Conservation (phyloP, 2,888 invertebrate genomes). For the Harpalus rufipes region DNA sequence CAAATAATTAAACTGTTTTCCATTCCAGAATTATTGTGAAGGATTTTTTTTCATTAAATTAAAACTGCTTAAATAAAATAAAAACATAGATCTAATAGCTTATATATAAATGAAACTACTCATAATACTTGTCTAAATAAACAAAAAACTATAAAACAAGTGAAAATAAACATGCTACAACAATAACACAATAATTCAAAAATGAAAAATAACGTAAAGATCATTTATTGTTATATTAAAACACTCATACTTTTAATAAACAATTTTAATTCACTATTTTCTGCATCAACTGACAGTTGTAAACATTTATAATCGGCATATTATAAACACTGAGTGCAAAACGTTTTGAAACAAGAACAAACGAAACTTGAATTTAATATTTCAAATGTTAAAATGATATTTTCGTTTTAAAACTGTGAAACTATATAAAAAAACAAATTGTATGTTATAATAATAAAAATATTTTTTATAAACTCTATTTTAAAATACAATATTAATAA, state of each 20-base stretch:
- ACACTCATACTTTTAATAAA: not conserved
- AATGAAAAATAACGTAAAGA: not conserved
- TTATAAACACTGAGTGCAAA: too few relatives aligned
- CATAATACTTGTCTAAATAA: not conserved
- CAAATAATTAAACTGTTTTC: not conserved
- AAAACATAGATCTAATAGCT: slow-evolving; percentile 5
- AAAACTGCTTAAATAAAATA: not conserved
- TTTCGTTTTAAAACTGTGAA: too few relatives aligned
- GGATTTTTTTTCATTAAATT: not conserved
- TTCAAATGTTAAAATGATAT: too few relatives aligned
- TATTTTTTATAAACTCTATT: too few relatives aligned
- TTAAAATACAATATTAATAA: too few relatives aligned
- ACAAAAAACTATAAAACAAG: not conserved
- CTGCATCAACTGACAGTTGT: too few relatives aligned
- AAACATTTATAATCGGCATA: too few relatives aligned
- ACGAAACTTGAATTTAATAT: too few relatives aligned
- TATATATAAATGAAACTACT: not conserved
- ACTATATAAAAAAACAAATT: too few relatives aligned
- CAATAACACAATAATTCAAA: not conserved
- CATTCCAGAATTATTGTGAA: not conserved
- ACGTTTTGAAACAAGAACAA: too few relatives aligned
- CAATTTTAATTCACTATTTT: too few relatives aligned
- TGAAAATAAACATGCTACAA: not conserved
- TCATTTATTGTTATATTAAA: not conserved
- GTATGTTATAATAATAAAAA: too few relatives aligned